Conservation (phyloP, 2,113 vertebrate genomes). For the Colaptes auratus region DNA sequence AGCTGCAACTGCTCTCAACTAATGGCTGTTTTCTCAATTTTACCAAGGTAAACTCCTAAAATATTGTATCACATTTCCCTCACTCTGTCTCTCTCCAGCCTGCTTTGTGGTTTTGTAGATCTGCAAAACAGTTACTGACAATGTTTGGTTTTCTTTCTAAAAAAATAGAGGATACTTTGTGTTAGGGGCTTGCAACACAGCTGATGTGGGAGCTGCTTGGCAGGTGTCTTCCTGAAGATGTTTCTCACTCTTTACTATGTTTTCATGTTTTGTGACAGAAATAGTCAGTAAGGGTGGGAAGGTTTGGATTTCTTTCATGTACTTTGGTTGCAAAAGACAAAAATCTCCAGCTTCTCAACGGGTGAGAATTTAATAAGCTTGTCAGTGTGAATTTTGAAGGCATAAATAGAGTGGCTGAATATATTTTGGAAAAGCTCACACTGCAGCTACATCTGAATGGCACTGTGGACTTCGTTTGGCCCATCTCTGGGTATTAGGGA, state of each 20-base stretch:
- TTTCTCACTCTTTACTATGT: background rate
- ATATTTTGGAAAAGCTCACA: background rate
- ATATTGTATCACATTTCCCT: background rate
- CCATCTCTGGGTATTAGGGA: background rate
- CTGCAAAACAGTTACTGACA: background rate
- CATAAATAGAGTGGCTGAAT: background rate
- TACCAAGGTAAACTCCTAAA: background rate
- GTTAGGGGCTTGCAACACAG: background rate
- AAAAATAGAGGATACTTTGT: background rate
- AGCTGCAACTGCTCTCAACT: background rate
- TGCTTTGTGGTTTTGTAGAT: background rate
- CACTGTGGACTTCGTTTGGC: background rate
- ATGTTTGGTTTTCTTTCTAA: background rate
- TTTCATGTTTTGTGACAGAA: background rate
- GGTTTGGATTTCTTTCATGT: background rate
- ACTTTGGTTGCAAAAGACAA: background rate
- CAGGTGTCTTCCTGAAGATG: background rate
- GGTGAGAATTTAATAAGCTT: background rate
- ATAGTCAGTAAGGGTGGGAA: background rate
- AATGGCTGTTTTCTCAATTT: background rate
- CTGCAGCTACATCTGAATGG: background rate
- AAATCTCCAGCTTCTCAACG: background rate
- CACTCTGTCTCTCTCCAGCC: background rate
- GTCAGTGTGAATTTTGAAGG: background rate
- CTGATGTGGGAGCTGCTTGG: background rate